Percentiles rank a stretch among this genome's conserved stretches.
Conservation (phyloP, 2,113 vertebrate species). For the Pangasianodon hypophthalmus region DNA sequence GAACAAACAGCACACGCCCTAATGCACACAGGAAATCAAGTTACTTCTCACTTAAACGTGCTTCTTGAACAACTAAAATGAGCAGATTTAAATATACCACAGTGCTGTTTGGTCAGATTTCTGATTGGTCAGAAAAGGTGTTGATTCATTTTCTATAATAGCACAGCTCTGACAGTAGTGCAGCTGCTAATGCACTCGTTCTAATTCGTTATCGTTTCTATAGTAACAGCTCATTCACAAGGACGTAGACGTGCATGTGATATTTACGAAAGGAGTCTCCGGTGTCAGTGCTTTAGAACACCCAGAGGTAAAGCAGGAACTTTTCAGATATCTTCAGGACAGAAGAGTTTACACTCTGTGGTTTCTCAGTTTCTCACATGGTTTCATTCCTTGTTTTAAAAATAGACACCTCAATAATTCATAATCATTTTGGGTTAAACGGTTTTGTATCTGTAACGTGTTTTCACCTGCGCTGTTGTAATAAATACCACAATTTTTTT, state of each 20-base stretch:
- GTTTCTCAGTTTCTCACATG: no score
- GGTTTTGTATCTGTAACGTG: no score
- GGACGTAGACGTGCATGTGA: neutral
- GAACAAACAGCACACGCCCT: conserved; percentile 75
- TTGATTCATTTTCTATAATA: no score
- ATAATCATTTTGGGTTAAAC: no score
- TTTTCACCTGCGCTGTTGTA: no score
- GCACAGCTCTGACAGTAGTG: neutral
- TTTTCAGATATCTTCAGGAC: no score
- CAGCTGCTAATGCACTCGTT: neutral
- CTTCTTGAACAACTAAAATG: neutral
- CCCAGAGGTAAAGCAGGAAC: no score
- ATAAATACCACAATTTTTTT: no score
- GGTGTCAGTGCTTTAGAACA: neutral
- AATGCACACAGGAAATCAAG: conserved; percentile 33
- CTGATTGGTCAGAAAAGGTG: neutral
- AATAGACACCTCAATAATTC: no score
- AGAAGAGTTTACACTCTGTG: no score
- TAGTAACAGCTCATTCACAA: neutral
- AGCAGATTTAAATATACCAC: neutral
- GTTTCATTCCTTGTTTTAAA: no score
- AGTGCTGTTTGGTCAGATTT: no score
- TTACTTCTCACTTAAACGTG: neutral
- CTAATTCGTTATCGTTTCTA: neutral
- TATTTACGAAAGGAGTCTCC: neutral